Evolutionary conservation across 53 echinoderm and acorn worm species (phyloP), one percentile per base, ranked within the genome.

Genomic region (Crossaster papposus): DNA sequence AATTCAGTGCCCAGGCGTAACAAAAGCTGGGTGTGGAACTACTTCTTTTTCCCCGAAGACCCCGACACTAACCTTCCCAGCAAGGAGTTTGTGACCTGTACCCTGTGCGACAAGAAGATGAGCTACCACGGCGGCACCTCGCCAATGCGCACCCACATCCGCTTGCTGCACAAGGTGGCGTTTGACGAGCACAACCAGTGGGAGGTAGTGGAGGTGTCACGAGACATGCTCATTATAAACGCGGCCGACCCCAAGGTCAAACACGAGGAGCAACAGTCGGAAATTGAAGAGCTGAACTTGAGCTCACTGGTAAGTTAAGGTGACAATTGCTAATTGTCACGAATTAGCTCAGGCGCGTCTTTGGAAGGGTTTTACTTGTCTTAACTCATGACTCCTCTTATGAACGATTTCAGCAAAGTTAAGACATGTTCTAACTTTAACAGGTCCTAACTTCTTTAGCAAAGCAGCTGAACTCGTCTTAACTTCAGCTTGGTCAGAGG

Each of bases 11-110:
- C 87, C 77, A 87, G 77, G 62, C 55, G 87, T 5, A 87, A 77
- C 87, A 77, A 76, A 63, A 90, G 90, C 65, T 83, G 83, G 83
- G 90, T 90, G 83, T 90, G 90, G 90, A 74, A 90, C 77, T 90
- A 90, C n/a, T 90, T 90, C 65, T 76, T 37, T 50, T 90, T 90
- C 65, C 76, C 82, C 37, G 22, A 58, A 44, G 82, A 90, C 53
- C 75, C 62, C 37, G 90, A 83, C 30, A 83, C 90, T 75, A 64
- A 64, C 38, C 37, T 77, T 76, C 62, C 83, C 36, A 77, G 18
- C 55, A 82, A 83, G 36, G 53, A 76, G 31, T 77, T 38, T 64
- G 90, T 90, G 51, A 77, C 83, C 64, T 90, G 90, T 64, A 77
- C 82, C 62, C 82, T 90, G 22, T 90, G 90, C 77, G 76, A 76